Percentiles rank a stretch among this genome's conserved stretches.
Conservation (phyloP, 2,888 invertebrate species). For the Sinopyrophorus schimmeli region DNA sequence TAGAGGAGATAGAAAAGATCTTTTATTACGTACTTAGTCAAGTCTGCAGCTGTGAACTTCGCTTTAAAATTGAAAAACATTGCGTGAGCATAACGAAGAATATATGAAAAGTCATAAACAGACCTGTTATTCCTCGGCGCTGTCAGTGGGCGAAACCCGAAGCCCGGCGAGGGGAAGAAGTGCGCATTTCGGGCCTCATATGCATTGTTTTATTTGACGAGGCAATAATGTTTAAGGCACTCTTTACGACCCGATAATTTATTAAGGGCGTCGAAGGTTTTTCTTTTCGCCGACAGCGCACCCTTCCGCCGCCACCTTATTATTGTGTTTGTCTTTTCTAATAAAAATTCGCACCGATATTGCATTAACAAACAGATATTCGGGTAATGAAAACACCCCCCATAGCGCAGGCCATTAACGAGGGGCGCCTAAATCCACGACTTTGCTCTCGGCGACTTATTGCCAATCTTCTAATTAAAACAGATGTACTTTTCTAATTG, state of each 20-base stretch:
- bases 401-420: slow-evolving; percentile 46
- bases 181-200: slow-evolving; percentile 36
- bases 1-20: slow-evolving; percentile 29
- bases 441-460: slow-evolving; percentile 43
- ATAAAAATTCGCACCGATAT: slow-evolving; percentile 17
- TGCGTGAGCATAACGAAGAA: slow-evolving; percentile 45
- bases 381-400: slow-evolving; percentile 48
- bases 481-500: slow-evolving; percentile 53
- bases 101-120: slow-evolving; percentile 50
- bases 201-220: slow-evolving; percentile 42
- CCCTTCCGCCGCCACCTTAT: not conserved
- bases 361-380: slow-evolving; percentile 35
- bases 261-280: slow-evolving; percentile 31
- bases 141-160: slow-evolving; percentile 44
- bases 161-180: slow-evolving; percentile 34
- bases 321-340: slow-evolving; percentile 1
- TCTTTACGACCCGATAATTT: slow-evolving; percentile 44
- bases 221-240: slow-evolving; percentile 38
- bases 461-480: slow-evolving; percentile 52
- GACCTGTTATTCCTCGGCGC: slow-evolving; percentile 37
- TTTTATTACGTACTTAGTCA: slow-evolving; percentile 51
- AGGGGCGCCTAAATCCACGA: slow-evolving; percentile 42
- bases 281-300: slow-evolving; percentile 15
- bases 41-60: slow-evolving; percentile 46
- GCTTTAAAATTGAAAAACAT: slow-evolving; percentile 53